These are phyloP conservation scores for Diaphora mendica DNA, from an alignment of 2,888 invertebrate species.

Conservation along the genomic window DNA sequence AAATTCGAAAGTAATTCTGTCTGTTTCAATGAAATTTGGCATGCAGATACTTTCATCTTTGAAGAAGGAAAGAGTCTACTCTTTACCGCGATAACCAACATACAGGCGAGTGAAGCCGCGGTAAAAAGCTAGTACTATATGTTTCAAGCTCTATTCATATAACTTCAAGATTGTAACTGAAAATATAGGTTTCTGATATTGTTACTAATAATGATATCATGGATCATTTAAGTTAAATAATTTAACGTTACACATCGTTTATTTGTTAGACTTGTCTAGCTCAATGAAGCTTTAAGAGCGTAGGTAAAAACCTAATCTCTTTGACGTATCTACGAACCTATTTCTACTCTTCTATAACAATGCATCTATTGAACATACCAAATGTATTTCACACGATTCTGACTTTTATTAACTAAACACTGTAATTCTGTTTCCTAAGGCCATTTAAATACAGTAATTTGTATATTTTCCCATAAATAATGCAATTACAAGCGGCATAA, in stretches of 20 bases:
- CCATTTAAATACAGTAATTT: slow-evolving; percentile 18
- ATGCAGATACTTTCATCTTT: too few relatives aligned
- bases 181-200: too few relatives aligned
- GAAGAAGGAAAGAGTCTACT: too few relatives aligned
- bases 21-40: too few relatives aligned
- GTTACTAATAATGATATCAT: too few relatives aligned
- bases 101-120: too few relatives aligned
- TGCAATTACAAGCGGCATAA: slow-evolving; percentile 34
- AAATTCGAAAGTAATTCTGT: too few relatives aligned
- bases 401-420: slow-evolving; percentile 28
- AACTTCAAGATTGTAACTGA: too few relatives aligned
- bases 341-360: slow-evolving; percentile 25
- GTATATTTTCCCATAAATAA: slow-evolving; percentile 38
- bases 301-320: slow-evolving; percentile 19
- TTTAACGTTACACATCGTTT: neutral
- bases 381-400: slow-evolving; percentile 25
- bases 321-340: neutral
- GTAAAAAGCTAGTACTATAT: too few relatives aligned
- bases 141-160: too few relatives aligned
- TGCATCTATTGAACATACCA: slow-evolving; percentile 25
- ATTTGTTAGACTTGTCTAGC: neutral
- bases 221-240: neutral
- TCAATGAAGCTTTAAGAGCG: slow-evolving; percentile 10
- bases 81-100: too few relatives aligned
- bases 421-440: slow-evolving; percentile 29